phyloP scores from a whole-genome alignment of 2,797 vertebrate genomes.

The Sylvia borin region DNA sequence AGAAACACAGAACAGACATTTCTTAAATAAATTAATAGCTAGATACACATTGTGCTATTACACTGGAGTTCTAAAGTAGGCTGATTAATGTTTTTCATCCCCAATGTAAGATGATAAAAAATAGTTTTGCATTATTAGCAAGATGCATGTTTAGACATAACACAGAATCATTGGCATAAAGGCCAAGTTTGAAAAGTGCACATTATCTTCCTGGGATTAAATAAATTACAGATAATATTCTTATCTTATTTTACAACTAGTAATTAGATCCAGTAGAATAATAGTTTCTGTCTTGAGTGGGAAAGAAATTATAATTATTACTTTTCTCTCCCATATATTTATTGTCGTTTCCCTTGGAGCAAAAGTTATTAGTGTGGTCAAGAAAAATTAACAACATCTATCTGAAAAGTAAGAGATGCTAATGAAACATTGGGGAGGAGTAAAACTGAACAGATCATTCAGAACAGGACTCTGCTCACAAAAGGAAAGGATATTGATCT shows the following conservation, averaged over 20 bases:
- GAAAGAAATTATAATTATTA: background rate
- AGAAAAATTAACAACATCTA: background rate
- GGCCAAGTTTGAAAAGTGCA: background rate
- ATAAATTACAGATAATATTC: background rate
- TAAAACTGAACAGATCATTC: background rate
- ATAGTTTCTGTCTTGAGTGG: background rate
- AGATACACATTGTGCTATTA: background rate
- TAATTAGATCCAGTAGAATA: background rate
- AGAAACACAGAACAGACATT: conserved; percentile 13
- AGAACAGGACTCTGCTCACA: background rate
- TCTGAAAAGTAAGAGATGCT: background rate
- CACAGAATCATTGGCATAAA: background rate
- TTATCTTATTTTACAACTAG: background rate
- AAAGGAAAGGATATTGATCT: background rate
- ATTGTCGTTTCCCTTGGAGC: background rate
- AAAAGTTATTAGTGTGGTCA: background rate
- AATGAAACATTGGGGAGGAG: background rate
- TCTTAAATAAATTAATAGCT: background rate
- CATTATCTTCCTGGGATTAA: background rate
- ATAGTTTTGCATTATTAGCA: background rate
- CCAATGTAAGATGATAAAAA: background rate
- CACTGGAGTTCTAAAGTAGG: background rate
- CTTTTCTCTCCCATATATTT: background rate
- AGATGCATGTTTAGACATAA: background rate
- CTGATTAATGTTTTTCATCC: background rate